Evolutionary conservation across 2,888 invertebrate genomes (phyloP).

Genomic region (Cephonodes hylas): DNA sequence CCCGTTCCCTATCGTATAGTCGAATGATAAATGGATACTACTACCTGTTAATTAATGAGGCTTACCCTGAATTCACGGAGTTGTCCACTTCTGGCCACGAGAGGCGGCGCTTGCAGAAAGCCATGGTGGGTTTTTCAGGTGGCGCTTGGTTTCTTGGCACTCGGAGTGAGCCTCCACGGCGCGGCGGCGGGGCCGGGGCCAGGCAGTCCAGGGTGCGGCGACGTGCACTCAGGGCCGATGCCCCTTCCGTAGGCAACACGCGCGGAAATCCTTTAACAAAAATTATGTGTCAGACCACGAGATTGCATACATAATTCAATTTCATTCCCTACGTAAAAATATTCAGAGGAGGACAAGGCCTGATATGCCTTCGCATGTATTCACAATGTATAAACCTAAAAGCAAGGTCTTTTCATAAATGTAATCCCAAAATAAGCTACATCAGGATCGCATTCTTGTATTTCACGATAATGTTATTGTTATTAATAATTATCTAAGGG

Average conservation of each 20-base stretch:
- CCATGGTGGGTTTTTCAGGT: slow-evolving; percentile 85
- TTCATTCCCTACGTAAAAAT: too few species aligned
- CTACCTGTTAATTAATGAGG: not conserved
- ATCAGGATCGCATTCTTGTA: too few species aligned
- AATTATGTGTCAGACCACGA: not conserved
- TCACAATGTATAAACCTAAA: too few species aligned
- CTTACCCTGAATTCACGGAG: slow-evolving; percentile 91
- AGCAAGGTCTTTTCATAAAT: too few species aligned
- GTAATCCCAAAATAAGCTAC: too few species aligned
- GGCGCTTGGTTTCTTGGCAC: slow-evolving; percentile 81
- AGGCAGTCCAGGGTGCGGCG: slow-evolving; percentile 85
- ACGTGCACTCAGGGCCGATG: slow-evolving; percentile 75
- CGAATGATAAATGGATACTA: not conserved
- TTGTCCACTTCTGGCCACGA: slow-evolving; percentile 94
- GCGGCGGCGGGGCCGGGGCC: slow-evolving; percentile 72
- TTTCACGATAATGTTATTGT: not conserved
- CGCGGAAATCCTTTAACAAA: slow-evolving; percentile 83
- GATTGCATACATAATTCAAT: too few species aligned
- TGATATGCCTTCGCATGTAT: too few species aligned
- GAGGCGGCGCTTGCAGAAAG: slow-evolving; percentile 88
- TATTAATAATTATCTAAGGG: not conserved
- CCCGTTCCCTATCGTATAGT: not conserved
- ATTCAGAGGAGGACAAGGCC: too few species aligned
- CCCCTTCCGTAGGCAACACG: slow-evolving; percentile 86
- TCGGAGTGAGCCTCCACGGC: slow-evolving; percentile 82